Evolutionary conservation across 2,113 vertebrate species (phyloP).

Genomic region (Elephas maximus): DNA sequence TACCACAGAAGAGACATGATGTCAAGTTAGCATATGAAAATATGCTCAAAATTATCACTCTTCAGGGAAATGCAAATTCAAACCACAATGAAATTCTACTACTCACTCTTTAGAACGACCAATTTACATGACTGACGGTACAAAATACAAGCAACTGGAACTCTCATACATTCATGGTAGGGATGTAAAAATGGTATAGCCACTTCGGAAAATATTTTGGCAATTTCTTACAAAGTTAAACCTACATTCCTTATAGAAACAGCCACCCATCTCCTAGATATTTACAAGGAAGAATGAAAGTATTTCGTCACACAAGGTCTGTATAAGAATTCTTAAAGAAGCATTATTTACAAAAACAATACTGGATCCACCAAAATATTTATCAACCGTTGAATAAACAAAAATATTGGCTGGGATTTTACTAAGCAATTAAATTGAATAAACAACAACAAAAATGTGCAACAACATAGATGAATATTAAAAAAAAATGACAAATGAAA

Average conservation of each 20-base stretch:
- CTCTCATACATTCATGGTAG: background rate
- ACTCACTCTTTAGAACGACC: background rate
- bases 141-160: background rate
- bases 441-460: background rate
- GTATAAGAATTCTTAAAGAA: background rate
- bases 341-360: background rate
- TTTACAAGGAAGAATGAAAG: background rate
- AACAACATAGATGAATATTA: no score
- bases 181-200: background rate
- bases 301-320: background rate
- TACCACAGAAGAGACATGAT: background rate
- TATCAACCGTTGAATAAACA: background rate
- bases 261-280: background rate
- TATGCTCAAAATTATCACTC: background rate
- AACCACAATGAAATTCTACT: background rate
- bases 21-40: background rate
- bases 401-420: background rate
- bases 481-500: no score
- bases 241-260: background rate
- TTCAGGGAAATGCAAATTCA: background rate
- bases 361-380: background rate
- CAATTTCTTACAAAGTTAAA: background rate
- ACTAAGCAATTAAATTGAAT: background rate
- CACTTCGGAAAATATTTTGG: background rate
- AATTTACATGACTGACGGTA: background rate